Conservation (phyloP, 1,140 invertebrate genomes). For the Euwallacea fornicatus region DNA sequence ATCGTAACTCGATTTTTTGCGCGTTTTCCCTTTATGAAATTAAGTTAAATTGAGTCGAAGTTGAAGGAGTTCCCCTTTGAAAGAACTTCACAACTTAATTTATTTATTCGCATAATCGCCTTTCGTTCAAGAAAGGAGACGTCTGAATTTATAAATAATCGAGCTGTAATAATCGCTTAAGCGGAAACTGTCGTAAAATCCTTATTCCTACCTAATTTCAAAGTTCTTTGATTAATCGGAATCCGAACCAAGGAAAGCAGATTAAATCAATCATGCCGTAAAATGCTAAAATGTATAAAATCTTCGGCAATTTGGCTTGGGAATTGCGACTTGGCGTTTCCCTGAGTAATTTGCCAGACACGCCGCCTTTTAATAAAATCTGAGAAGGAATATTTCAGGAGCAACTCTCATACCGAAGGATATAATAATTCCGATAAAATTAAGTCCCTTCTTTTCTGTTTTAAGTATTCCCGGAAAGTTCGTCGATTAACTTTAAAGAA, state of each 20-base stretch:
- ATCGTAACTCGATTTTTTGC: too few relatives aligned
- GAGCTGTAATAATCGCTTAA: slow-evolving; percentile 2
- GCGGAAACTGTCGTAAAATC: slow-evolving; percentile 1
- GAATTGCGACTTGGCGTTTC: slow-evolving; percentile 3
- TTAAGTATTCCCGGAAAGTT: not conserved
- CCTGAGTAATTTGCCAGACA: slow-evolving; percentile 13
- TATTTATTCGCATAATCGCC: too few relatives aligned
- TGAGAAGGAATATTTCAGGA: too few relatives aligned
- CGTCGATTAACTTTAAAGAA: not conserved
- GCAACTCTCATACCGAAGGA: not conserved
- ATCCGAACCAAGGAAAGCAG: slow-evolving; percentile 15
- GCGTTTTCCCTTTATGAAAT: too few relatives aligned
- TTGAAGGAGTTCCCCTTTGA: too few relatives aligned
- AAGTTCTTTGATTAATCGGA: slow-evolving; percentile 15
- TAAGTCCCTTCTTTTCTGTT: not conserved
- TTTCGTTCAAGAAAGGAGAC: not conserved
- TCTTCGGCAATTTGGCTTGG: slow-evolving; percentile 9
- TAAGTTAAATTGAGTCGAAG: too few relatives aligned
- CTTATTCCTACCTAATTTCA: slow-evolving; percentile 11
- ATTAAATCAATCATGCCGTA: slow-evolving; percentile 23
- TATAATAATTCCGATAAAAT: not conserved
- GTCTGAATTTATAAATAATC: slow-evolving; percentile 9
- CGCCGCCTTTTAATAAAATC: slow-evolving; percentile 11
- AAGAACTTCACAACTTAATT: too few relatives aligned
- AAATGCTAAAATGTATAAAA: slow-evolving; percentile 24